Evolutionary conservation across 1,140 invertebrate species (phyloP).

Genomic region (Apis cerana): DNA sequence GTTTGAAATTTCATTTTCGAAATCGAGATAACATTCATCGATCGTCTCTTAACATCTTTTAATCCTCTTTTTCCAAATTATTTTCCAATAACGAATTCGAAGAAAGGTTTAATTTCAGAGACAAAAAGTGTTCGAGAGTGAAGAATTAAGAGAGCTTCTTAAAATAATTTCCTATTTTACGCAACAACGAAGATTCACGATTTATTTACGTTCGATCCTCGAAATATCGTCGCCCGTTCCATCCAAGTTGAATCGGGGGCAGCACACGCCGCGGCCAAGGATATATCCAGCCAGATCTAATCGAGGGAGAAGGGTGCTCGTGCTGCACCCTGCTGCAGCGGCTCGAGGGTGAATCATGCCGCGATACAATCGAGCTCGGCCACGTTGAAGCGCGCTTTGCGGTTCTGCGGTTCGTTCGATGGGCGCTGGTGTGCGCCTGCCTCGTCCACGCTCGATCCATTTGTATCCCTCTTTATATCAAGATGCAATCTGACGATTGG

Average conservation of each 20-base stretch:
- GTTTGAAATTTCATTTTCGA: too few relatives aligned
- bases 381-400: not conserved
- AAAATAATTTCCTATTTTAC: too few relatives aligned
- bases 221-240: not conserved
- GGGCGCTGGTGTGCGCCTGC: conserved; percentile 12
- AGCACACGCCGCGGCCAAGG: not conserved
- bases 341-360: conserved; percentile 56
- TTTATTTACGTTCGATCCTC: not conserved
- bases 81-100: too few relatives aligned
- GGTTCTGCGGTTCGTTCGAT: conserved; percentile 34
- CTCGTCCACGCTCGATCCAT: conserved; percentile 35
- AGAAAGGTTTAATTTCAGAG: too few relatives aligned
- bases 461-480: conserved; percentile 44
- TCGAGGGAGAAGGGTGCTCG: conserved; percentile 32
- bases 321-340: conserved; percentile 55
- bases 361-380: conserved; percentile 49
- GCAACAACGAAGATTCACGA: too few relatives aligned
- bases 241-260: not conserved
- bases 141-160: too few relatives aligned
- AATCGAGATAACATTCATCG: too few relatives aligned
- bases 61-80: too few relatives aligned
- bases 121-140: too few relatives aligned
- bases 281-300: conserved; percentile 37
- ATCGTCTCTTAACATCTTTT: too few relatives aligned
- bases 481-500: conserved; percentile 41